Evolutionary conservation across 2,888 invertebrate species (phyloP).

Genomic region (Ariolimax columbianus): DNA sequence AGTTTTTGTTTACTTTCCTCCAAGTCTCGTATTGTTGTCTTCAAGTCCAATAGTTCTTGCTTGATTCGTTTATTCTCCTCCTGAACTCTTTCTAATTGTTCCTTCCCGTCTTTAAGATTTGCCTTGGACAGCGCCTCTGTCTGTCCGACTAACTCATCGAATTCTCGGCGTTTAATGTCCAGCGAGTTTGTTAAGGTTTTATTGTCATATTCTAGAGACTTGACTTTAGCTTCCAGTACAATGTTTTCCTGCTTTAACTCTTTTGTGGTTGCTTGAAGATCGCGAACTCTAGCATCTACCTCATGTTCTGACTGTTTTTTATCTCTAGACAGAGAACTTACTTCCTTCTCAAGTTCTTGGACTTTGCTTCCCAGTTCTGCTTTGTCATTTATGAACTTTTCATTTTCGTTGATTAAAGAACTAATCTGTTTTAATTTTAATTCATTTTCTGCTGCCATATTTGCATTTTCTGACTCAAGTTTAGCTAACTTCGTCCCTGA

Average conservation of each 20-base stretch:
- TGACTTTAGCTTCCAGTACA: conserved; percentile 53
- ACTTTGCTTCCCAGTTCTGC: conserved; percentile 59
- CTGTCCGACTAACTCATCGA: conserved; percentile 49
- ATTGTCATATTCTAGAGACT: conserved; percentile 57
- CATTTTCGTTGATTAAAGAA: conserved; percentile 58
- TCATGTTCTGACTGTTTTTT: conserved; percentile 35
- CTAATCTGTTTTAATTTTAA: conserved; percentile 43
- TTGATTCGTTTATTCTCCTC: conserved; percentile 55
- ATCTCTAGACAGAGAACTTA: conserved; percentile 53
- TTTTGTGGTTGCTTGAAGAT: conserved; percentile 56
- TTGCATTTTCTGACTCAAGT: conserved; percentile 51
- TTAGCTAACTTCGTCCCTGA: conserved; percentile 43
- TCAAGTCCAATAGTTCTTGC: conserved; percentile 57
- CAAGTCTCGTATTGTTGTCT: conserved; percentile 55
- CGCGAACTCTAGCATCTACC: background rate
- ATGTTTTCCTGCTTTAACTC: conserved; percentile 59
- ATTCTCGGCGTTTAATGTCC: conserved; percentile 51
- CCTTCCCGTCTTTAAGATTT: conserved; percentile 53
- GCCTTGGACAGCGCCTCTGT: conserved; percentile 46
- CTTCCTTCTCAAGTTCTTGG: conserved; percentile 59
- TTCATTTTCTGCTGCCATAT: conserved; percentile 49
- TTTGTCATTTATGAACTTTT: conserved; percentile 63
- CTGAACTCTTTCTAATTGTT: conserved; percentile 54
- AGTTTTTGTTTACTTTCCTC: conserved; percentile 45
- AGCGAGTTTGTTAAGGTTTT: conserved; percentile 46